Evolutionary conservation across 2,113 vertebrate species (phyloP).

Genomic region (Pyrgilauda ruficollis): DNA sequence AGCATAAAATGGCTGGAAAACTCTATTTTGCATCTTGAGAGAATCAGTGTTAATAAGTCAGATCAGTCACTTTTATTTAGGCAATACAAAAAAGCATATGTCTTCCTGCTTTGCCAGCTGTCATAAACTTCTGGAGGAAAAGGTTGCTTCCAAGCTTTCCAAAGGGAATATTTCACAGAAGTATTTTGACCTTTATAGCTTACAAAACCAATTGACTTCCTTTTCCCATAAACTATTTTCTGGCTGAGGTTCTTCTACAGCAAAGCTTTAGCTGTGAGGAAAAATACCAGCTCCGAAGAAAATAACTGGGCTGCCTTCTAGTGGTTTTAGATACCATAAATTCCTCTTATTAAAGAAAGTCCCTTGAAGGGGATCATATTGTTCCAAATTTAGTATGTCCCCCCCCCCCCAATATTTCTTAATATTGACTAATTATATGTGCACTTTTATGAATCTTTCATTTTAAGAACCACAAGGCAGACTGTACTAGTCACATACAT

Average conservation of each 20-base stretch:
- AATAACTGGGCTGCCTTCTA: constrained; percentile 54
- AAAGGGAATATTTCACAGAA: constrained; percentile 57
- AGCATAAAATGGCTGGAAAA: constrained; percentile 34
- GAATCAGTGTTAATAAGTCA: constrained; percentile 61
- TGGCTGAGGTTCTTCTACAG: constrained; percentile 32
- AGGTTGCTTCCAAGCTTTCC: constrained; percentile 55
- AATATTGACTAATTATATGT: background rate
- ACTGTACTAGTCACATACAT: rapidly evolving
- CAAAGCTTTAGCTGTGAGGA: background rate
- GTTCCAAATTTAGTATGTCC: background rate
- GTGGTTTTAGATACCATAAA: background rate
- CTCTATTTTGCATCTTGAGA: constrained; percentile 36
- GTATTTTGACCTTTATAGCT: constrained; percentile 68
- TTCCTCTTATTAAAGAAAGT: background rate
- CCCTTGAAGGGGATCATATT: background rate
- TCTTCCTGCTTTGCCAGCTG: constrained; percentile 62
- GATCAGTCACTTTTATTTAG: constrained; percentile 72
- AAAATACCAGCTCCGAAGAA: constrained; percentile 11
- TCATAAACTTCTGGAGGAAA: constrained; percentile 66
- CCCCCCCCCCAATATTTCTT: background rate
- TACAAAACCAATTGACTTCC: constrained; percentile 49
- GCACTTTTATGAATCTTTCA: background rate
- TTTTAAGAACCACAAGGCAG: background rate
- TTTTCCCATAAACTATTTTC: constrained; percentile 51
- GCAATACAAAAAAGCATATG: constrained; percentile 59